A percentile compares a stretch with the other conserved stretches of the same genome.
phyloP scores from a whole-genome alignment of 2,113 vertebrate genomes.

The Gasterosteus aculeatus region DNA sequence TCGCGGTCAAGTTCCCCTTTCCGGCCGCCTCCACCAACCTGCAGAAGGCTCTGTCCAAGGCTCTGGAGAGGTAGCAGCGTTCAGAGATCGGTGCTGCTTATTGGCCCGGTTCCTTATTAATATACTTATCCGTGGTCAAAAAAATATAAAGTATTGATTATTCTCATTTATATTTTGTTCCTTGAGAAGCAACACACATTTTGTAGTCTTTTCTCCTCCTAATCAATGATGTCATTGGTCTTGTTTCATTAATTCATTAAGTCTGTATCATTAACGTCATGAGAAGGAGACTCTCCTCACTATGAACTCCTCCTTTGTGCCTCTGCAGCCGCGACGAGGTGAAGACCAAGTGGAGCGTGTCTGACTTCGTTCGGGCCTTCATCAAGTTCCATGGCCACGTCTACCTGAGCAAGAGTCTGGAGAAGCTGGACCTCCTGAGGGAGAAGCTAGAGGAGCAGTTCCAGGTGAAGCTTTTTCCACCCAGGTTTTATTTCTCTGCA shows the following conservation, averaged over 20 bases:
- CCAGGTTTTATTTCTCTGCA: rapidly evolving
- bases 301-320: not conserved
- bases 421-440: constrained; percentile 91
- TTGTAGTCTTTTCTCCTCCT: too few relatives aligned
- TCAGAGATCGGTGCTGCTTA: too few relatives aligned
- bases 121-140: too few relatives aligned
- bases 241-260: too few relatives aligned
- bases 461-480: constrained; percentile 82
- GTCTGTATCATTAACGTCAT: too few relatives aligned
- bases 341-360: constrained; percentile 94
- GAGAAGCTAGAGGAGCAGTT: constrained; percentile 98
- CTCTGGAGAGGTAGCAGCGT: constrained; percentile 90
- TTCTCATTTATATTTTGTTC: too few relatives aligned
- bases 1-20: constrained; percentile 99
- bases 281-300: too few relatives aligned
- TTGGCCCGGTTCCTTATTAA: too few relatives aligned
- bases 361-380: constrained; percentile 98
- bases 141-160: too few relatives aligned
- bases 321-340: constrained; percentile 91
- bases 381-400: constrained; percentile 99
- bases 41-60: constrained; percentile 99
- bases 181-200: too few relatives aligned
- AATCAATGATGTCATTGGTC: too few relatives aligned
- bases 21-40: constrained; percentile 98
- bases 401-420: constrained; percentile 94